A percentile compares a stretch with the other conserved stretches of the same genome.
Conservation (phyloP, 2,888 invertebrate genomes). For the Philereme transversata region DNA sequence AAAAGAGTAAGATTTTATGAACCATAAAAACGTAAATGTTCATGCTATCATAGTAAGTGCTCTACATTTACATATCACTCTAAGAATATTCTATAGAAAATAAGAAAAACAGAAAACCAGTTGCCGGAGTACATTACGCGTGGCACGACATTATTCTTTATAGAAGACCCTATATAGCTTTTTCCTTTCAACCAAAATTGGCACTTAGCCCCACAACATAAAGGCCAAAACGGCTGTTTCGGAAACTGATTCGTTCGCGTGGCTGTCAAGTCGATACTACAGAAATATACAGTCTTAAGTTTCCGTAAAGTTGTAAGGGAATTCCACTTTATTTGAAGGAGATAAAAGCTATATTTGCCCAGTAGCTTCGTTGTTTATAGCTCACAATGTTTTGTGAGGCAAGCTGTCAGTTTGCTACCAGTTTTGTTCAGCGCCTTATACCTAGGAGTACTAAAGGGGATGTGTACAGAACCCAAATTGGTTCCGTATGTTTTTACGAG, state of each 20-base stretch:
- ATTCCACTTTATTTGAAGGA: constrained; percentile 33
- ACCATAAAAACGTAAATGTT: neutral
- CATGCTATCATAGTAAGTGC: neutral
- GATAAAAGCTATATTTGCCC: constrained; percentile 38
- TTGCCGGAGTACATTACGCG: constrained; percentile 61
- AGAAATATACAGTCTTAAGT: constrained; percentile 39
- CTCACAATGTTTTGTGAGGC: constrained; percentile 54
- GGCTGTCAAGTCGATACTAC: constrained; percentile 44
- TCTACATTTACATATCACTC: constrained; percentile 18
- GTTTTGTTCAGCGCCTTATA: constrained; percentile 55
- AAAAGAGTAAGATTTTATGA: too few species aligned
- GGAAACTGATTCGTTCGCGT: constrained; percentile 49
- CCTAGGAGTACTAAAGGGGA: constrained; percentile 40
- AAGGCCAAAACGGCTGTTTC: constrained; percentile 50
- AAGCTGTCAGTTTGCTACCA: constrained; percentile 58
- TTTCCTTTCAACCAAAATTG: constrained; percentile 52
- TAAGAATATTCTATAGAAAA: constrained; percentile 36
- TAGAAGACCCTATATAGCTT: constrained; percentile 46
- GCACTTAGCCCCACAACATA: constrained; percentile 47
- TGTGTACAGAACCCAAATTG: constrained; percentile 36
- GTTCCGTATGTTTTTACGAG: constrained; percentile 26
- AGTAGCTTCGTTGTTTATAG: constrained; percentile 46
- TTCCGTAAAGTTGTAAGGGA: constrained; percentile 24
- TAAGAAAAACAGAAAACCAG: constrained; percentile 51
- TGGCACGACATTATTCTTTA: constrained; percentile 45